A percentile compares a stretch with the other conserved stretches of the same genome.
These are phyloP conservation scores for Anthopleura xanthogrammica DNA, from an alignment of 92 coral and sea anemone genomes.

Conservation along the genomic window DNA sequence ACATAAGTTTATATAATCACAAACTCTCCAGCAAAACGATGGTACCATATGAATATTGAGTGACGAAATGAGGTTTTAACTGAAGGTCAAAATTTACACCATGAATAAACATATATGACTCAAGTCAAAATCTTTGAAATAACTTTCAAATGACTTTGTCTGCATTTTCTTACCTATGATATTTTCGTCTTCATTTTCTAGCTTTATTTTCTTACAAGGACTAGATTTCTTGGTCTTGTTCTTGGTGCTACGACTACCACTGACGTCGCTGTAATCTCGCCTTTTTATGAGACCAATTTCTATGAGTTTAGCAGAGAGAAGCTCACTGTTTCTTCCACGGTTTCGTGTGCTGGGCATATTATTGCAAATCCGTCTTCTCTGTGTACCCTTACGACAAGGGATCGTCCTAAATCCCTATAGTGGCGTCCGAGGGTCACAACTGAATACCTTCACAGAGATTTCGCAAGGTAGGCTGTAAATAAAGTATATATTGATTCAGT, in stretches of 20 bases:
- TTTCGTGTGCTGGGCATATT: constrained; percentile 45
- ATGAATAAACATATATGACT: background rate
- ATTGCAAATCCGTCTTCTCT: background rate
- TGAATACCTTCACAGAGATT: background rate
- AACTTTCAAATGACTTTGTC: too few species aligned
- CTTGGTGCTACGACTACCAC: background rate
- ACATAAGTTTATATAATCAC: background rate
- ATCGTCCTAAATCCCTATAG: constrained; percentile 4
- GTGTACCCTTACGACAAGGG: background rate
- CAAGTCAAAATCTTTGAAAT: background rate
- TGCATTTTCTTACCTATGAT: constrained; percentile 14
- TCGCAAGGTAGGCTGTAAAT: background rate
- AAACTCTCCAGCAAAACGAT: background rate
- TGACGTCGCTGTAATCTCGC: constrained; percentile 9
- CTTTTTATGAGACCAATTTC: constrained; percentile 31
- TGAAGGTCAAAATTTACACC: background rate
- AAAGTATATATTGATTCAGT: background rate
- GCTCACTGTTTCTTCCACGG: constrained; percentile 31
- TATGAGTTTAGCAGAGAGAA: constrained; percentile 36
- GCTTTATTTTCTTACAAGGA: constrained; percentile 45
- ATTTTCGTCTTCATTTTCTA: constrained; percentile 35
- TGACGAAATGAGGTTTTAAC: background rate
- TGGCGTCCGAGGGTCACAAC: constrained; percentile 6
- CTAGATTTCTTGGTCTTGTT: constrained; percentile 37
- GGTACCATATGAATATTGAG: constrained; percentile 1